A percentile compares a stretch with the other conserved stretches of the same genome.
Conservation (phyloP, 1,140 invertebrate genomes). For the fruit fly (Drosophila melanogaster) region DNA sequence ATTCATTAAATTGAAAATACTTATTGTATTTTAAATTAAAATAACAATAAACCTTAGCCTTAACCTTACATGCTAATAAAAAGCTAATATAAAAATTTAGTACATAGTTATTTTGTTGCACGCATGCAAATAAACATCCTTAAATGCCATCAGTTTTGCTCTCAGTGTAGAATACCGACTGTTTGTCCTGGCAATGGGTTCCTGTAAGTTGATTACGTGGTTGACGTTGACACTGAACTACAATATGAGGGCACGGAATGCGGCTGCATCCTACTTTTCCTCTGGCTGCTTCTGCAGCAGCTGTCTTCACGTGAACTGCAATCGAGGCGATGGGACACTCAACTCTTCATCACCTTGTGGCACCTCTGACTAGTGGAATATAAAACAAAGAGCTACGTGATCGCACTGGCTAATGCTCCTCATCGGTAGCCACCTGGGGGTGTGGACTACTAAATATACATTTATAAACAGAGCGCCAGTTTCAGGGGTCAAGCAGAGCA, state of each 20-base stretch:
- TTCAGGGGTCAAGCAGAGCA: slow-evolving; percentile 26
- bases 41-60: too few relatives aligned
- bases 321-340: slow-evolving; percentile 32
- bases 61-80: too few relatives aligned
- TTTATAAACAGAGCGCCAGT: slow-evolving; percentile 49
- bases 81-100: too few relatives aligned
- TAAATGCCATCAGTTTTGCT: not conserved
- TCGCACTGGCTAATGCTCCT: slow-evolving; percentile 56
- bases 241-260: slow-evolving; percentile 77
- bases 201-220: slow-evolving; percentile 80
- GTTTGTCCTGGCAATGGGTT: slow-evolving; percentile 44
- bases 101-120: too few relatives aligned
- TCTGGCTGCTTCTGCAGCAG: slow-evolving; percentile 60
- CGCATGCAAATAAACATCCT: too few relatives aligned
- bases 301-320: slow-evolving; percentile 76
- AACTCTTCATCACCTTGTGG: slow-evolving; percentile 50
- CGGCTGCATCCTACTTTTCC: slow-evolving; percentile 24
- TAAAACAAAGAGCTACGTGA: slow-evolving; percentile 57
- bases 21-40: not conserved
- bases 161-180: slow-evolving; percentile 9
- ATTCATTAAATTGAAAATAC: not conserved
- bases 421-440: slow-evolving; percentile 46
- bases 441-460: slow-evolving; percentile 31
- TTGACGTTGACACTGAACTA: slow-evolving; percentile 75
- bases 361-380: slow-evolving; percentile 21